phyloP scores from a whole-genome alignment of 2,113 vertebrate species.

The Phalacrocorax brasilianus region DNA sequence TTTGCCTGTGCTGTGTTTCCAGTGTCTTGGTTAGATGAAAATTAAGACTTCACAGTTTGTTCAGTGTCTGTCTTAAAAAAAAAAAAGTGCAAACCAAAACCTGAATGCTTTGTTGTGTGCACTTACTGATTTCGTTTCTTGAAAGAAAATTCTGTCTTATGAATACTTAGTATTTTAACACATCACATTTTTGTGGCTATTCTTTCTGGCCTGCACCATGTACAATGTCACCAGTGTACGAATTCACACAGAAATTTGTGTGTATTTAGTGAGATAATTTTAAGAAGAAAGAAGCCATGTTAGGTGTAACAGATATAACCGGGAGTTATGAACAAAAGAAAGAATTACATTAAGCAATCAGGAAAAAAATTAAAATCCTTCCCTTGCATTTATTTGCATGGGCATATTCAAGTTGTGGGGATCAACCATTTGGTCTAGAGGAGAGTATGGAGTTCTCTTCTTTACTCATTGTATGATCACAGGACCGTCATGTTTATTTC shows the following conservation, averaged over 20 bases:
- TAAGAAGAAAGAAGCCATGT: not conserved
- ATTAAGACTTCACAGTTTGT: not conserved
- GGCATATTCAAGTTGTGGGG: not conserved
- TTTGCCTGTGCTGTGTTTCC: not conserved
- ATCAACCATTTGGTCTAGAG: not conserved
- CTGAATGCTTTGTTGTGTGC: not conserved
- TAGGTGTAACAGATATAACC: not conserved
- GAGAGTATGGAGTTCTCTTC: no score
- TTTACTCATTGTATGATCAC: not conserved
- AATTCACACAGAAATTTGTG: not conserved
- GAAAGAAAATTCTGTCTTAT: not conserved
- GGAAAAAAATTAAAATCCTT: not conserved
- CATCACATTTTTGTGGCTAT: accelerated
- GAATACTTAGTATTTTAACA: not conserved
- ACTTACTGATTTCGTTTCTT: not conserved
- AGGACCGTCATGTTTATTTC: not conserved
- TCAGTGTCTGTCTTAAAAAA: not conserved
- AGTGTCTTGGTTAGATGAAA: not conserved
- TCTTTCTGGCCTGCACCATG: not conserved
- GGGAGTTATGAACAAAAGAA: not conserved
- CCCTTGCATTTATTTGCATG: not conserved
- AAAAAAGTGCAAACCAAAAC: not conserved
- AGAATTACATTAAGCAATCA: not conserved
- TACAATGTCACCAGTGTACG: not conserved
- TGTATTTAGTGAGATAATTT: not conserved